A percentile compares a stretch with the other conserved stretches of the same genome.
phyloP scores from a whole-genome alignment of 2,797 vertebrate species.

The Stomatorhinus walkeri region DNA sequence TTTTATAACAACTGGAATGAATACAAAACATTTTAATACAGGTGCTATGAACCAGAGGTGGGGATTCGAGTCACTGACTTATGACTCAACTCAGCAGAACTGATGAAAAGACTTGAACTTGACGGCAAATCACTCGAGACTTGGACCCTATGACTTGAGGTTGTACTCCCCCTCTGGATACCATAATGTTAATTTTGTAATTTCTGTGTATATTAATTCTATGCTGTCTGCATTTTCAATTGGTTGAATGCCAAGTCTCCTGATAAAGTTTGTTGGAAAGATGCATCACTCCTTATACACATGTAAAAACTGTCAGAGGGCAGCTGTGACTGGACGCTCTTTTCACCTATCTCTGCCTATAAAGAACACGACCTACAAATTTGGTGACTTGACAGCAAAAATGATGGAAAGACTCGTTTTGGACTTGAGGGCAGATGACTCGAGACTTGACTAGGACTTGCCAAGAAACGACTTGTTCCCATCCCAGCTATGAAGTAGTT shows the following conservation, averaged over 20 bases:
- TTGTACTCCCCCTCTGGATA: neutral
- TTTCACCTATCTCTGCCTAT: neutral
- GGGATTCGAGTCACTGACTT: neutral
- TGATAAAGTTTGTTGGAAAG: neutral
- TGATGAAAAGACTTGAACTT: no score
- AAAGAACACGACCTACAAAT: neutral
- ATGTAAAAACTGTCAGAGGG: neutral
- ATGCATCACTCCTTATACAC: neutral
- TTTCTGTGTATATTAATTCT: neutral
- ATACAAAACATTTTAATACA: neutral
- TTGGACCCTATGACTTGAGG: neutral
- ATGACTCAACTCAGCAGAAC: no score
- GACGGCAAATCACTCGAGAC: neutral
- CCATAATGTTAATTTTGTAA: neutral
- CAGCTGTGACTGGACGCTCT: neutral
- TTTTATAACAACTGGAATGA: neutral
- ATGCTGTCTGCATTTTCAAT: neutral
- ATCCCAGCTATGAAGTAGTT: neutral
- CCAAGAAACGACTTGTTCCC: neutral
- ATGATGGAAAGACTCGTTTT: neutral
- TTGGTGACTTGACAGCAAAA: neutral
- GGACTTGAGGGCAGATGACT: neutral
- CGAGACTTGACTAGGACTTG: neutral
- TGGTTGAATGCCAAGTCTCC: neutral
- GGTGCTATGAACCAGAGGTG: neutral